Conservation (phyloP, 2,113 vertebrate species). For the Passer domesticus region DNA sequence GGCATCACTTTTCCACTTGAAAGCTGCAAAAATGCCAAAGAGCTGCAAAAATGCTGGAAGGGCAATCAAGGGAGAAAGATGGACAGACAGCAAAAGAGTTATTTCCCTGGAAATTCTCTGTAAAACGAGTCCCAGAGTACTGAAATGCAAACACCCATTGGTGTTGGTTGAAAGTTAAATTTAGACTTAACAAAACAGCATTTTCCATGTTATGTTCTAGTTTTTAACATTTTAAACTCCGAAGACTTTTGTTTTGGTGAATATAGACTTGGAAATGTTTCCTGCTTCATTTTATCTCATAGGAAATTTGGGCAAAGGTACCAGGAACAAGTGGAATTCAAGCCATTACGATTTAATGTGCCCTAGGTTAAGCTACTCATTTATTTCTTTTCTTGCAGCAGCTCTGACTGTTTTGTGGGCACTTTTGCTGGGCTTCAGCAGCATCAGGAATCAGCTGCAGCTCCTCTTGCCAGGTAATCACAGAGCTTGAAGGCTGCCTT, state of each 20-base stretch:
- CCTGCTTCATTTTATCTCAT: background rate
- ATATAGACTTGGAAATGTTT: background rate
- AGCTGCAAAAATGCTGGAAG: background rate
- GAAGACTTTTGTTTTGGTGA: background rate
- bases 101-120: background rate
- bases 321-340: background rate
- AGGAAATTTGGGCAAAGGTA: background rate
- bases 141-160: background rate
- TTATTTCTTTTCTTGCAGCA: background rate
- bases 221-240: background rate
- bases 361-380: background rate
- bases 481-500: background rate
- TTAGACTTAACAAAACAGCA: background rate
- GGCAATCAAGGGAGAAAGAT: background rate
- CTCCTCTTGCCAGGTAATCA: background rate
- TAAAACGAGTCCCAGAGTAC: rapidly evolving
- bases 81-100: background rate
- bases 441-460: background rate
- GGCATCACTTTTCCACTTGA: background rate
- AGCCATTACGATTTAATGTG: background rate
- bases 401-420: background rate
- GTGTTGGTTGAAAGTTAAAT: background rate
- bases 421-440: background rate
- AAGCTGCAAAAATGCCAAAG: background rate
- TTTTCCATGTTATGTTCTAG: rapidly evolving